These are phyloP conservation scores for Chloroceryle inda DNA, from an alignment of 2,797 vertebrate species.

Conservation along the genomic window DNA sequence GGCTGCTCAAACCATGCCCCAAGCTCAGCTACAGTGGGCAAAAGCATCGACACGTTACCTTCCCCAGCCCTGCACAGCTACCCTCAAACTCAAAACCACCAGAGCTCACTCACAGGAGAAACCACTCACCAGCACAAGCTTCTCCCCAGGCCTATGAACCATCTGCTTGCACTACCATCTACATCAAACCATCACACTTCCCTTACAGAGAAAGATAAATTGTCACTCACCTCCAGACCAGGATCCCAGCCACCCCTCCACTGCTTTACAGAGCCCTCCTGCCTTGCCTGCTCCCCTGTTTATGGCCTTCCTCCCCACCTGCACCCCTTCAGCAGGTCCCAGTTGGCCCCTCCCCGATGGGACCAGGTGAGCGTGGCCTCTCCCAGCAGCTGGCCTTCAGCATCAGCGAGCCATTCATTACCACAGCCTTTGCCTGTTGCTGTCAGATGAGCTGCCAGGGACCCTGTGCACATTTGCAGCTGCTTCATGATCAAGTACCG, in stretches of 20 bases:
- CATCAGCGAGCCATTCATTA: fast-evolving
- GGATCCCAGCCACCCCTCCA: fast-evolving
- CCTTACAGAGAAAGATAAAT: fast-evolving
- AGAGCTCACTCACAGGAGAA: not conserved
- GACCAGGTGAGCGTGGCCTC: fast-evolving
- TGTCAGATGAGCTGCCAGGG: not conserved
- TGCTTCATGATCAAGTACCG: not conserved
- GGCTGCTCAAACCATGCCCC: not conserved
- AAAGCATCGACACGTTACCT: fast-evolving
- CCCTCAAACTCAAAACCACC: not conserved
- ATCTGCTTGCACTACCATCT: not conserved
- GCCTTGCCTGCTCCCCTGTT: fast-evolving
- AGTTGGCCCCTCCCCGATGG: fast-evolving
- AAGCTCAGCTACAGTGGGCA: fast-evolving
- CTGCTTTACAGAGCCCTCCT: fast-evolving
- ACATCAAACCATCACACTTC: fast-evolving
- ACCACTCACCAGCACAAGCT: not conserved
- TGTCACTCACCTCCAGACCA: not conserved
- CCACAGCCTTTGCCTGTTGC: not conserved
- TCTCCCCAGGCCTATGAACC: not conserved
- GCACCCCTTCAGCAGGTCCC: not conserved
- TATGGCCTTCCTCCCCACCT: not conserved
- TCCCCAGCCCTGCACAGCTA: fast-evolving
- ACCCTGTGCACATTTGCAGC: not conserved
- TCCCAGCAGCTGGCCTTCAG: not conserved